Evolutionary conservation across 2,888 invertebrate species (phyloP).

Genomic region (Drosophila kambysellisi): DNA sequence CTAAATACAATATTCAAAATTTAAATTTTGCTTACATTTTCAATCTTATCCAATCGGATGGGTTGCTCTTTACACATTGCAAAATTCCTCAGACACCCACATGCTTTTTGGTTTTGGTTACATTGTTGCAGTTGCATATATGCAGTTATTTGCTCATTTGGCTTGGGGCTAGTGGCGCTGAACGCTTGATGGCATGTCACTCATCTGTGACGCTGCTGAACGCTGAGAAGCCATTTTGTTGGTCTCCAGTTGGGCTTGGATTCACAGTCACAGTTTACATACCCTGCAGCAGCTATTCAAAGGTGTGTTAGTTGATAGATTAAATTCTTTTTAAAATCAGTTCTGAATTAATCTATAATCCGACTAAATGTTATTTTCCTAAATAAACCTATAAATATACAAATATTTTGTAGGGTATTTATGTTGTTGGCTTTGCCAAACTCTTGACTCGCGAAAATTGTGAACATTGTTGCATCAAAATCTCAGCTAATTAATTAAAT

Average conservation of each 20-base stretch:
- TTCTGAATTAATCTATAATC: background rate
- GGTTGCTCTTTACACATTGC: constrained; percentile 15
- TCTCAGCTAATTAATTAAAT: constrained; percentile 54
- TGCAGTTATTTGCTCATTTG: constrained; percentile 13
- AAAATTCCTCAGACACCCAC: constrained; percentile 34
- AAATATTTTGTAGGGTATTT: background rate
- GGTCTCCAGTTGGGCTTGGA: constrained; percentile 7
- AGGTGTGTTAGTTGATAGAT: background rate
- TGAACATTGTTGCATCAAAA: constrained; percentile 36
- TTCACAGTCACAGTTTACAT: constrained; percentile 1
- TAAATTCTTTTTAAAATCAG: background rate
- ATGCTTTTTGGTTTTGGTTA: constrained; percentile 32
- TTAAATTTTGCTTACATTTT: constrained; percentile 24
- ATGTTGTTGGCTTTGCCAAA: background rate
- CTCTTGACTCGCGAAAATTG: background rate
- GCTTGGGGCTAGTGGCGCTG: constrained; percentile 38
- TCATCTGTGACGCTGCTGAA: constrained; percentile 41
- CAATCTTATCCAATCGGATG: constrained; percentile 29
- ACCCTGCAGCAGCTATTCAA: background rate
- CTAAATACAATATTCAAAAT: constrained; percentile 21
- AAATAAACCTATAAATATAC: background rate
- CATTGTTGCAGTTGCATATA: constrained; percentile 41
- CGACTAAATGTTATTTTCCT: background rate
- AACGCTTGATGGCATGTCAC: constrained; percentile 47
- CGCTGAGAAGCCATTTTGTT: constrained; percentile 27